phyloP scores from a whole-genome alignment of 2,888 invertebrate genomes.

The Chouioia cunea region DNA sequence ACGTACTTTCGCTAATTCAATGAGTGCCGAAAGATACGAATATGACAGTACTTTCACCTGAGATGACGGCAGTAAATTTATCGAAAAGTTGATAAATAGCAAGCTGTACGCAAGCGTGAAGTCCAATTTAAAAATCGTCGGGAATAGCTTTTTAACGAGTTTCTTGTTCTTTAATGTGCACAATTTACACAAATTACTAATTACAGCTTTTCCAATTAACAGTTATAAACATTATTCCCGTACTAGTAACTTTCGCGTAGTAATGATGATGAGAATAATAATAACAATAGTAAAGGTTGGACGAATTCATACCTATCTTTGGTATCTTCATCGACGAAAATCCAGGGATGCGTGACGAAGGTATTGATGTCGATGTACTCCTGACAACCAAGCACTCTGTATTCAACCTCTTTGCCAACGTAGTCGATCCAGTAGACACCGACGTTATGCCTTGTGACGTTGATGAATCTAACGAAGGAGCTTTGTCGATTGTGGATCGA shows the following conservation, averaged over 20 bases:
- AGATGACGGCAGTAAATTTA: too few relatives aligned
- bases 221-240: too few relatives aligned
- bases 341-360: conserved; percentile 87
- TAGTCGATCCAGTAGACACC: conserved; percentile 86
- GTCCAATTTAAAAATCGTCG: conserved; percentile 13
- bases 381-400: conserved; percentile 72
- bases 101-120: too few relatives aligned
- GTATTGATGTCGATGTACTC: conserved; percentile 78
- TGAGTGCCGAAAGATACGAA: too few relatives aligned
- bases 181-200: background rate
- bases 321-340: conserved; percentile 80
- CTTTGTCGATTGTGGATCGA: conserved; percentile 57
- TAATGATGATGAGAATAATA: background rate
- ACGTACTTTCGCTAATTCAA: too few relatives aligned
- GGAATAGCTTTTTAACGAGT: background rate
- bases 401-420: conserved; percentile 74
- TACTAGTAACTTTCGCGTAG: too few relatives aligned
- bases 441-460: conserved; percentile 72
- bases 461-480: conserved; percentile 74
- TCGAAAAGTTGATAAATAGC: background rate
- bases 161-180: conserved; percentile 17
- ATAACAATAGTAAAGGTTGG: background rate
- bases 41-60: too few relatives aligned
- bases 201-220: too few relatives aligned
- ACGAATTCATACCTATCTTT: conserved; percentile 71